Evolutionary conservation across 1,140 invertebrate species (phyloP), one percentile per base, ranked within the genome.

Genomic region (Drosophila tani): DNA sequence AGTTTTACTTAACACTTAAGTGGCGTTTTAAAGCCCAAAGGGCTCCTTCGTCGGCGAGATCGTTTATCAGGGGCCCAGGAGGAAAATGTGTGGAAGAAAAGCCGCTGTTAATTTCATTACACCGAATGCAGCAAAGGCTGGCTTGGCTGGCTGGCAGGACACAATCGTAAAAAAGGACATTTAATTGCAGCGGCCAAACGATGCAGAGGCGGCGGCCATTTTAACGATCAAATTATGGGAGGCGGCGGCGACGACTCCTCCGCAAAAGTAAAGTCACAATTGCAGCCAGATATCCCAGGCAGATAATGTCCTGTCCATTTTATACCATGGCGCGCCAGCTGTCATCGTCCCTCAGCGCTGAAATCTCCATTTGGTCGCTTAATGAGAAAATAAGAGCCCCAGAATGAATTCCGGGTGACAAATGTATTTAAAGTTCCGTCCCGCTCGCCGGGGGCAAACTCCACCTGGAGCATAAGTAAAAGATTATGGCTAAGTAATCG

Each of bases 211-310:
- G 71, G 75, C n/a, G 68, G 46, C 84, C 83, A 81, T 90, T 85
- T 88, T 88, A 88, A 88, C 81, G 84, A 90, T 88, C 85, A 88
- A 88, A 90, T 88, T 88, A 88, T 88, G 87, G 81, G 85, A 57
- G 62, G 46, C 27, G 56, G 75, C 51, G 68, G 53, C 64, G 17
- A 29, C 38, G 15, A 17, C 35, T 27, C 3, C 38, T 11, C 32
- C 32, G 9, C 17, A 27, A 21, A 24, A 53, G 64, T 57, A 57
- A 51, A 69, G 76, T 59, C 49, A 55, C 70, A 75, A 75, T 59
- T 75, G 41, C 60, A 47, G n/a, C 35, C 64, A 46, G 40, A 55
- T 60, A 84, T 77, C 46, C 66, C 40, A 32, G 41, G 49, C 67
- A 68, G 80, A 81, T 84, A 88, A 84, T 81, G 73, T 73, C 67